A percentile compares a stretch with the other conserved stretches of the same genome.
Evolutionary conservation across 2,888 invertebrate species (phyloP).

Genomic region (Pycnomerus fuliginosus): DNA sequence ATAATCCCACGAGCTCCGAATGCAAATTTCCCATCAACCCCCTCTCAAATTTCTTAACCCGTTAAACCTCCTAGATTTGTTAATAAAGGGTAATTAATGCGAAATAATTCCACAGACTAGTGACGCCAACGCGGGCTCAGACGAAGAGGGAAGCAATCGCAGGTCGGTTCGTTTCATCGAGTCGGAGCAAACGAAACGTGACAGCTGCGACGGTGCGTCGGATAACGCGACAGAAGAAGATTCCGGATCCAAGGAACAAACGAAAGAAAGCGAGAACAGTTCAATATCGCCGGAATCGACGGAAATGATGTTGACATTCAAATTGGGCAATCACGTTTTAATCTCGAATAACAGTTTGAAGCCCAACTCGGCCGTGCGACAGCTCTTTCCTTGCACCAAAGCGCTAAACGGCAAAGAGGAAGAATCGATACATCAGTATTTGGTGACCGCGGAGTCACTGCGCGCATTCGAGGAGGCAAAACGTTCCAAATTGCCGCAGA

Average conservation of each 20-base stretch:
- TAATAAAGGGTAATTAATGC: no score
- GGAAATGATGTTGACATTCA: conserved; percentile 59
- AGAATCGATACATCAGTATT: conserved; percentile 54
- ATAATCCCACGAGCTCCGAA: no score
- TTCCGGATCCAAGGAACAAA: conserved; percentile 30
- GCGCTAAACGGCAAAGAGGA: conserved; percentile 51
- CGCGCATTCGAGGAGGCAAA: conserved; percentile 68
- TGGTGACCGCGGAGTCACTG: conserved; percentile 71
- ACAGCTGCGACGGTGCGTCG: conserved; percentile 51
- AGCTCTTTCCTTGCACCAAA: conserved; percentile 75
- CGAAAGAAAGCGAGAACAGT: conserved; percentile 15
- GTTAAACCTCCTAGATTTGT: no score
- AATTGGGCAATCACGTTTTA: conserved; percentile 58
- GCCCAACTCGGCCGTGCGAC: conserved; percentile 81
- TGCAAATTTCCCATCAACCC: no score
- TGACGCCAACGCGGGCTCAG: conserved; percentile 47
- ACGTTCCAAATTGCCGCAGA: conserved; percentile 54
- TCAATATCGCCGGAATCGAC: conserved; percentile 48
- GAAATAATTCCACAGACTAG: no score
- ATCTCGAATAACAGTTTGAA: conserved; percentile 60
- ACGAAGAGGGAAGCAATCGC: conserved; percentile 60
- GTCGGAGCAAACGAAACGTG: conserved; percentile 44
- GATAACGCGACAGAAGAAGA: conserved; percentile 44
- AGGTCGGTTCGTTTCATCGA: conserved; percentile 70
- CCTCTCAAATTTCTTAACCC: no score